Evolutionary conservation across 2,888 invertebrate genomes (phyloP).

Genomic region (Agrotis segetum): DNA sequence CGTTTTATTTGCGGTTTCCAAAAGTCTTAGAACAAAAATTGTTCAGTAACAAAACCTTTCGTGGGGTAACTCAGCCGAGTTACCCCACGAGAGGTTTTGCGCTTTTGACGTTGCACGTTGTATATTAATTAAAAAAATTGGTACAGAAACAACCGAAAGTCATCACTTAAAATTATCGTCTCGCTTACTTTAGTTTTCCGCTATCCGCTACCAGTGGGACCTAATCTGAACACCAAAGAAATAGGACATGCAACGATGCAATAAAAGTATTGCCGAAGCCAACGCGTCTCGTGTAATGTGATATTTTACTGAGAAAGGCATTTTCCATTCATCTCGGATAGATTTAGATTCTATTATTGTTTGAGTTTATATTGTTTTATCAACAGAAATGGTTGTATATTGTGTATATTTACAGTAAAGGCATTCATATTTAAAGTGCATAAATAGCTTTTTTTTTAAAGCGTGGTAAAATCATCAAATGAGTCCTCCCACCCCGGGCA

Average conservation of each 20-base stretch:
- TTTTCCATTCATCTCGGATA: neutral
- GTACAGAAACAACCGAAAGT: neutral
- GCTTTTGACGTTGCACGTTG: too few species aligned
- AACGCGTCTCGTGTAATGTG: conserved; percentile 46
- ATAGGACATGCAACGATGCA: conserved; percentile 63
- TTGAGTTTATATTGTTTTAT: neutral
- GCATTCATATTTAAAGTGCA: too few species aligned
- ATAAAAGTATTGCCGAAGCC: conserved; percentile 57
- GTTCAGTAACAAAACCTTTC: too few species aligned
- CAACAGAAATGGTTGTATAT: neutral
- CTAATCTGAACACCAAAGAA: conserved; percentile 53
- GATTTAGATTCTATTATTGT: conserved; percentile 16
- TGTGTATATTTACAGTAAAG: too few species aligned
- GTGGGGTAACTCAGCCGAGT: too few species aligned
- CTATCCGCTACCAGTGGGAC: conserved; percentile 49
- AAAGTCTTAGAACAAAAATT: too few species aligned
- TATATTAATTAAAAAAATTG: too few species aligned
- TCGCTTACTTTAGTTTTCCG: neutral
- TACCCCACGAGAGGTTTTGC: too few species aligned
- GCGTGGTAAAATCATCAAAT: too few species aligned
- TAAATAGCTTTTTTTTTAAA: too few species aligned
- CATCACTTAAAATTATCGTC: neutral
- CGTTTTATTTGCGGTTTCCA: too few species aligned
- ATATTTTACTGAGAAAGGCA: conserved; percentile 47
- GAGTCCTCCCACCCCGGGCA: too few species aligned